phyloP scores from a whole-genome alignment of 2,797 vertebrate species.

The Artibeus jamaicensis region DNA sequence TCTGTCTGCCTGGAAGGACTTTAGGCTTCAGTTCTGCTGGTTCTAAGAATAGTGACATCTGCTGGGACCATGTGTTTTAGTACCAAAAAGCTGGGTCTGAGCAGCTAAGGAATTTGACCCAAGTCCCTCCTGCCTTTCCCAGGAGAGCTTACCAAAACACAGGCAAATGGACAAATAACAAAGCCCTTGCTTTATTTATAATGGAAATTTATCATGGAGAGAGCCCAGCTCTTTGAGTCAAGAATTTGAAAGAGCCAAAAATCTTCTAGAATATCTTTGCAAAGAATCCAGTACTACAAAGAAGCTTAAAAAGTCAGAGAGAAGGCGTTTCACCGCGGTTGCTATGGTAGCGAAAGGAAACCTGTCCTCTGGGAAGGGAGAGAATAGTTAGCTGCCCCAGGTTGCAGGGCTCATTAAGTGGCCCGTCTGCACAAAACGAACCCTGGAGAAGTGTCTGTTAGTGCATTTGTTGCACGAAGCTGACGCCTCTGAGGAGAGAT shows the following conservation, averaged over 20 bases:
- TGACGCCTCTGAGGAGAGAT: neutral
- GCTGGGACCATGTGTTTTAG: neutral
- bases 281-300: neutral
- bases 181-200: neutral
- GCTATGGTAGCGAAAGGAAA: constrained; percentile 31
- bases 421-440: neutral
- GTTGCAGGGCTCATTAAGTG: constrained; percentile 24
- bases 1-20: neutral
- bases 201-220: neutral
- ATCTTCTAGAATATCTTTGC: neutral
- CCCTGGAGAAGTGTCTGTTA: neutral
- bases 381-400: neutral
- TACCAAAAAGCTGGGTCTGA: neutral
- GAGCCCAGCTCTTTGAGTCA: neutral
- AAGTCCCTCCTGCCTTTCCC: neutral
- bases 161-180: neutral
- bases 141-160: neutral
- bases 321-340: constrained; percentile 1
- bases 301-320: constrained; percentile 16
- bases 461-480: neutral
- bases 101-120: neutral
- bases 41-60: neutral
- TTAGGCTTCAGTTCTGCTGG: neutral
- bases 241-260: neutral
- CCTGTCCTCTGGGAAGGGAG: constrained; percentile 9